A percentile compares a stretch with the other conserved stretches of the same genome.
Evolutionary conservation across 1,140 invertebrate genomes (phyloP).

Genomic region (Leptestheria dahalacensis): DNA sequence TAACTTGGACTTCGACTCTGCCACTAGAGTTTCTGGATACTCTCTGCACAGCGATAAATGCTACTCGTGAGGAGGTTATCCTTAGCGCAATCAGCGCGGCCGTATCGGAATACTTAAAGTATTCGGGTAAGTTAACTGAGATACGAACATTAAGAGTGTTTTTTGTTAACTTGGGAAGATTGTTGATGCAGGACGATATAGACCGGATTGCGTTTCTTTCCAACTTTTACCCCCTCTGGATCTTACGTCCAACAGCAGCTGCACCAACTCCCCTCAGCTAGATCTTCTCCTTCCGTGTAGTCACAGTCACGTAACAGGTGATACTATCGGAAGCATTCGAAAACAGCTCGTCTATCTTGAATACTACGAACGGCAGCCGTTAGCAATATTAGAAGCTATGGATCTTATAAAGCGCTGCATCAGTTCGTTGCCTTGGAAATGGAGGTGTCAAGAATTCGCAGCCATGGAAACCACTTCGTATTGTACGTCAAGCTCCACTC

Average conservation of each 20-base stretch:
- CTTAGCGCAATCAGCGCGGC: not conserved
- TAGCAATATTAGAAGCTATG: not conserved
- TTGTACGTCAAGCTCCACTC: not conserved
- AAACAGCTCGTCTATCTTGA: not conserved
- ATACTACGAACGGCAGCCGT: not conserved
- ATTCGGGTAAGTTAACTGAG: not conserved
- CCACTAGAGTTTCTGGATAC: not conserved
- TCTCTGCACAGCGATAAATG: not conserved
- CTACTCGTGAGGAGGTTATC: not conserved
- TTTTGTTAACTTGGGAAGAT: not conserved
- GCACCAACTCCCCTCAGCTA: no score
- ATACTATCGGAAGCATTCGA: not conserved
- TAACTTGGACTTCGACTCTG: not conserved
- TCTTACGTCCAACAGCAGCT: no score
- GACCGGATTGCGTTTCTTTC: not conserved
- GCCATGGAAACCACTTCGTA: not conserved
- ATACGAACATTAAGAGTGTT: not conserved
- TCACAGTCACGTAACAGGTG: not conserved
- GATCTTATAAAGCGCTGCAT: not conserved
- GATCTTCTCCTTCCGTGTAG: not conserved
- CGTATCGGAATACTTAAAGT: not conserved
- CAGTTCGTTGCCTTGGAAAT: not conserved
- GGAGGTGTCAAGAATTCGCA: not conserved
- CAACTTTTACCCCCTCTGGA: not conserved
- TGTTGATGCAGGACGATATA: not conserved